These are phyloP conservation scores for Bembecia ichneumoniformis DNA, from an alignment of 2,888 invertebrate species.

Conservation along the genomic window DNA sequence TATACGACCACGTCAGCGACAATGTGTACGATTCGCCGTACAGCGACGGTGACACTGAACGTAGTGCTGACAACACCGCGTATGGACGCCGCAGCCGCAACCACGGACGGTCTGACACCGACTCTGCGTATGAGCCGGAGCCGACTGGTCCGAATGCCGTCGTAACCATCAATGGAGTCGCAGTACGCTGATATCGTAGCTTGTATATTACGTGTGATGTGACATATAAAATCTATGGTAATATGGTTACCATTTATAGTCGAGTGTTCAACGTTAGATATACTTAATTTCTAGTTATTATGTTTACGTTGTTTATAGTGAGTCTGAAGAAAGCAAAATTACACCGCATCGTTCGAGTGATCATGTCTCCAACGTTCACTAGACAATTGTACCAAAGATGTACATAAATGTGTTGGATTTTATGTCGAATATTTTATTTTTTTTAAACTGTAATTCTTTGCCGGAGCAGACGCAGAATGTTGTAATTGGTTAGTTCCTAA, in stretches of 20 bases:
- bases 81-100: conserved; percentile 46
- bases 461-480: background rate
- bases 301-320: too few relatives aligned
- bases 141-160: conserved; percentile 74
- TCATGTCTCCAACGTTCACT: conserved; percentile 48
- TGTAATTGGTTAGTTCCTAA: too few relatives aligned
- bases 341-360: conserved; percentile 22
- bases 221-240: conserved; percentile 9
- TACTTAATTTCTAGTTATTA: too few relatives aligned
- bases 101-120: conserved; percentile 31
- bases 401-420: conserved; percentile 56
- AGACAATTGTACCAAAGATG: conserved; percentile 68
- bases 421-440: conserved; percentile 21
- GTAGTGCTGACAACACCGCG: conserved; percentile 54
- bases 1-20: conserved; percentile 73
- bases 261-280: background rate
- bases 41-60: conserved; percentile 73
- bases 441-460: conserved; percentile 24
- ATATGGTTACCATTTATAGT: background rate
- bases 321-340: conserved; percentile 13
- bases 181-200: conserved; percentile 77
- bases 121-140: conserved; percentile 76
- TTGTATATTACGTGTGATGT: background rate
- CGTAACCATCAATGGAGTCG: conserved; percentile 91
- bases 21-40: conserved; percentile 85